Base-by-base conservation (phyloP, 2,113 vertebrate species). In the Heloderma charlesbogerti region DNA sequence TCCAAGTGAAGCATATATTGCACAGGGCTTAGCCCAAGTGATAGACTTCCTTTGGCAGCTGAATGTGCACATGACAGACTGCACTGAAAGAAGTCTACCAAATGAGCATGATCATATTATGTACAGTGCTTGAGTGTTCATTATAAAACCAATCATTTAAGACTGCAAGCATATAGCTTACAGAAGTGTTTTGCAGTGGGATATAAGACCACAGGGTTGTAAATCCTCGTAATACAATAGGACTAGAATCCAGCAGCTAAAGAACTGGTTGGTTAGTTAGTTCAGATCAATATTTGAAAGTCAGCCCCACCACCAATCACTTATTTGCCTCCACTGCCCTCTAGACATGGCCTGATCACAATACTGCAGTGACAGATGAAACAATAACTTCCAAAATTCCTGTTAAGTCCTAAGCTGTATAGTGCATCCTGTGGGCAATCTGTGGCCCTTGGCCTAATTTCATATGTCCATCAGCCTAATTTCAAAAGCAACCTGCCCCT, bases 21-120 rank as follows among this genome's bases (percentile, higher is more conserved):
- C 87, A 77, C 71, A 80, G 3, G 75, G 0, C 29, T 10, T 87
- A 48, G 74, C 71, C 43, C 90, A 90, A 63, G 9, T 0, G 0
- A 15, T 31, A 57, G n/a, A 82, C 88, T 81, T 87, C 31, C 37
- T 87, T 2, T 57, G 25, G 37, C 10, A 67, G 0, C 0, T 13
- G 13, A 80, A 29, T 79, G 60, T 0, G 3, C 20, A 67, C 63
- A 40, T 15, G 6, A 29, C 67, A 10, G 45, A 80, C 71, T 15
- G 40, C 9, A 75, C 7, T 29, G 67, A 66, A 72, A 31, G 67
- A 72, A 84, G 27, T 37, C 48, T 86, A 66, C n/a, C 15, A 69
- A 90, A n/a, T 86, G 2, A 87, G 63, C 0, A 0, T 0, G 18
- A 25, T 6, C 66, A 72, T 0, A 37, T 7, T 66, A 79, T 0